Evolutionary conservation across 1,140 invertebrate genomes (phyloP), one percentile per base, ranked within the genome.

Genomic region (Halyomorpha halys): DNA sequence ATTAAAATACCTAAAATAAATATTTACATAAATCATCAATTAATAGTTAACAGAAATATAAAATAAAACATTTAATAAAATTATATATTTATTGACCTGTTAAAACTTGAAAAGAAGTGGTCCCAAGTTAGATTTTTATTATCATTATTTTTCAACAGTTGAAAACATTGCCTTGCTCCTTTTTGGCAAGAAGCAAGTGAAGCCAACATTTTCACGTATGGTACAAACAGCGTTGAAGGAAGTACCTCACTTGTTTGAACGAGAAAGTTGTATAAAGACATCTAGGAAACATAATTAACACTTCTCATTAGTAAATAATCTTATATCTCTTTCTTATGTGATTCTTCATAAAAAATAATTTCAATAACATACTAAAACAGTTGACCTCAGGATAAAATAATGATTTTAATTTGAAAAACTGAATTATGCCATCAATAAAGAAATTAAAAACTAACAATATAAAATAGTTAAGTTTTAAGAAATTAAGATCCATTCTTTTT

Each of bases 191-290:
- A 85, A 0, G 90, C 85, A 25, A 98, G 77, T 11, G 90, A 86
- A 0, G 83, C 84, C 63, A 97, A 80, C 83, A 97, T 91, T 65
- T 85, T 86, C 53, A 95, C 77, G 75, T 95, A 96, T 0, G 90
- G 85, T 11, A 90, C 85, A 74, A 93, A 93, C 30, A 97, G 75
- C 3, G 86, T 83, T 15, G 89, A 82, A n/a, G 90, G 88, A 39
- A 95, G 75, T 72, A 91, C 78, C 73, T 94, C 91, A 54, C 92
- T 89, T 45, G 91, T 87, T 61, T 92, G 78, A 6, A 90, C 80
- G 4, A 97, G 83, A 75, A 97, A 95, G 77, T 96, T 97, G 74
- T 89, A 92, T 11, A 97, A 77, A 0, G 87, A 85, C 18, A 90
- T 85, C 70, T 90, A 81, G 64, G 59, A 67, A 61, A 39, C 6